Evolutionary conservation across 2,797 vertebrate genomes (phyloP).

Genomic region (Rhinogobio ventralis): DNA sequence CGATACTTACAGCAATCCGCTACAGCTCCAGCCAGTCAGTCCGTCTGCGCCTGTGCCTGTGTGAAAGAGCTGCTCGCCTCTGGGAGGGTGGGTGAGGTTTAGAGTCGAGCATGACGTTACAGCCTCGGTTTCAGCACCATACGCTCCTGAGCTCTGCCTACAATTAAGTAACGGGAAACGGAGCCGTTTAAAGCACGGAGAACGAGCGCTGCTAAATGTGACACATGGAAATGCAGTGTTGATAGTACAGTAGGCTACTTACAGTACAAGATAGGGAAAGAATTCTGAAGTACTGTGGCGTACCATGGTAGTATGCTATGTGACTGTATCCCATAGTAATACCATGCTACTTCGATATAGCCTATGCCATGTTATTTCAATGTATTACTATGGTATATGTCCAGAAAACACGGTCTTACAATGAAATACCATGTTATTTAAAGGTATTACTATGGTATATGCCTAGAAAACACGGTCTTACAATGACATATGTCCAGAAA

Average conservation of each 20-base stretch:
- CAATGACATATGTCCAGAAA: too few species aligned
- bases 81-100: slow-evolving; percentile 63
- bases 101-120: slow-evolving; percentile 65
- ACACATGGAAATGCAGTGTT: slow-evolving; percentile 12
- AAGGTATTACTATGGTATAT: too few species aligned
- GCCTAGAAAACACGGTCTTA: too few species aligned
- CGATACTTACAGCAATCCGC: slow-evolving; percentile 65
- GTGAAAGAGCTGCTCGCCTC: slow-evolving; percentile 50
- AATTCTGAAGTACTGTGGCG: neutral
- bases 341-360: neutral
- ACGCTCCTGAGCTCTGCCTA: slow-evolving; percentile 36
- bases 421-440: neutral
- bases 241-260: neutral
- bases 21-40: slow-evolving; percentile 58
- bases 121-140: slow-evolving; percentile 57
- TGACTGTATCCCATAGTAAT: neutral
- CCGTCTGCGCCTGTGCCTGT: slow-evolving; percentile 57
- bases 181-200: slow-evolving; percentile 1
- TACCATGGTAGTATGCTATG: neutral
- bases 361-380: neutral
- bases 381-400: neutral
- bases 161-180: slow-evolving; percentile 45
- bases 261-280: neutral
- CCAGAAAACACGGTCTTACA: neutral
- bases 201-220: slow-evolving; percentile 32